These are phyloP conservation scores for Karalla daura DNA, from an alignment of 2,797 vertebrate genomes.

Conservation along the genomic window DNA sequence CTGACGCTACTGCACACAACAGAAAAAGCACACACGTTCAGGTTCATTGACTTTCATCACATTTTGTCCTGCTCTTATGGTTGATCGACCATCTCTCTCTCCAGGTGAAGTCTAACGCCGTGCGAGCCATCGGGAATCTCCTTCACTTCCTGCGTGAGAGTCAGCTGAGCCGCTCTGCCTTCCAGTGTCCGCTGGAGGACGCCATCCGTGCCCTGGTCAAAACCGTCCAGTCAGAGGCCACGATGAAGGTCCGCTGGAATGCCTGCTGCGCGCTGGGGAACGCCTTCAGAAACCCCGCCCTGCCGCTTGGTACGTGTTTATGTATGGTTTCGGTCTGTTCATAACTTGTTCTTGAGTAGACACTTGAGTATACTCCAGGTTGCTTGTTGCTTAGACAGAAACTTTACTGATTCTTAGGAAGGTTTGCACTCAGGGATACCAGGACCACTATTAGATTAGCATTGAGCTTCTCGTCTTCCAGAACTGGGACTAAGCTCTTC, in stretches of 20 bases:
- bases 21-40: neutral
- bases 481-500: too few species aligned
- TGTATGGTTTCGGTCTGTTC: too few species aligned
- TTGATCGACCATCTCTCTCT: neutral
- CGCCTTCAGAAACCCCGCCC: slow-evolving; percentile 91
- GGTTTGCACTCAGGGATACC: too few species aligned
- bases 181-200: slow-evolving; percentile 88
- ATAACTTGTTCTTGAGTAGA: too few species aligned
- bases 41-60: neutral
- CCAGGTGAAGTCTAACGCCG: slow-evolving; percentile 95
- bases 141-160: slow-evolving; percentile 91
- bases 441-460: too few species aligned
- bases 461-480: too few species aligned
- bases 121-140: slow-evolving; percentile 94
- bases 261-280: slow-evolving; percentile 97
- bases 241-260: slow-evolving; percentile 98
- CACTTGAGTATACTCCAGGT: too few species aligned
- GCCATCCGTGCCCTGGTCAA: slow-evolving; percentile 90
- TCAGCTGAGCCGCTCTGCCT: slow-evolving; percentile 89
- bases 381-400: too few species aligned
- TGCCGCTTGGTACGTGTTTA: slow-evolving; percentile 88
- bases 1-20: neutral
- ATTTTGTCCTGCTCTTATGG: neutral
- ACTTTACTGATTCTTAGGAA: too few species aligned
- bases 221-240: slow-evolving; percentile 91